These are phyloP conservation scores for Melanogrammus aeglefinus DNA, from an alignment of 2,797 vertebrate genomes.

Conservation along the genomic window DNA sequence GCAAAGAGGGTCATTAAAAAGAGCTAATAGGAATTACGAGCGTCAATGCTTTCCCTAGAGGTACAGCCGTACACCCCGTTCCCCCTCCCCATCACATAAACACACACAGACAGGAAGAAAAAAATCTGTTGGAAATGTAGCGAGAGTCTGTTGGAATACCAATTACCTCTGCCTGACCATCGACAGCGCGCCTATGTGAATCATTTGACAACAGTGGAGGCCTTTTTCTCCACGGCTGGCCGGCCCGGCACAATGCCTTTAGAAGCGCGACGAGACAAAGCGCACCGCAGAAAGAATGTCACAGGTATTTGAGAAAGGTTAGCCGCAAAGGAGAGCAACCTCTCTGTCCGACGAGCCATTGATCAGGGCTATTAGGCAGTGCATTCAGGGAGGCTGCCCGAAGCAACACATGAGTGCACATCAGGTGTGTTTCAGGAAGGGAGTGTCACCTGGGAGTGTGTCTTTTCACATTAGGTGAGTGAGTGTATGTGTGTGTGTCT, in stretches of 20 bases:
- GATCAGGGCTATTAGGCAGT: slow-evolving; percentile 38
- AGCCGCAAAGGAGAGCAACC: slow-evolving; percentile 34
- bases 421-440: neutral
- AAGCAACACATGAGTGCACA: neutral
- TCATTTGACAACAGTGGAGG: slow-evolving; percentile 54
- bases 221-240: slow-evolving; percentile 41
- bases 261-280: slow-evolving; percentile 34
- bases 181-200: slow-evolving; percentile 43
- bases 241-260: slow-evolving; percentile 49
- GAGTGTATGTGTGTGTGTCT: neutral
- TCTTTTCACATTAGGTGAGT: neutral
- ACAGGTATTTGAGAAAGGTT: slow-evolving; percentile 59
- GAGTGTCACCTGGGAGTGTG: neutral
- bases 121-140: slow-evolving; percentile 50
- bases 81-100: neutral
- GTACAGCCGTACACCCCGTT: neutral
- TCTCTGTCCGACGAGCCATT: slow-evolving; percentile 35
- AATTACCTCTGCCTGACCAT: slow-evolving; percentile 46
- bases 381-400: neutral
- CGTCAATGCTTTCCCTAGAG: slow-evolving; percentile 43
- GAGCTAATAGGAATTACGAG: slow-evolving; percentile 56
- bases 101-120: neutral
- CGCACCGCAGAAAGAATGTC: slow-evolving; percentile 42
- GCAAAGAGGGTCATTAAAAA: slow-evolving; percentile 49
- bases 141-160: slow-evolving; percentile 39